A percentile compares a stretch with the other conserved stretches of the same genome.
These are phyloP conservation scores for Asbolus verrucosus DNA, from an alignment of 1,140 invertebrate species.

Conservation along the genomic window DNA sequence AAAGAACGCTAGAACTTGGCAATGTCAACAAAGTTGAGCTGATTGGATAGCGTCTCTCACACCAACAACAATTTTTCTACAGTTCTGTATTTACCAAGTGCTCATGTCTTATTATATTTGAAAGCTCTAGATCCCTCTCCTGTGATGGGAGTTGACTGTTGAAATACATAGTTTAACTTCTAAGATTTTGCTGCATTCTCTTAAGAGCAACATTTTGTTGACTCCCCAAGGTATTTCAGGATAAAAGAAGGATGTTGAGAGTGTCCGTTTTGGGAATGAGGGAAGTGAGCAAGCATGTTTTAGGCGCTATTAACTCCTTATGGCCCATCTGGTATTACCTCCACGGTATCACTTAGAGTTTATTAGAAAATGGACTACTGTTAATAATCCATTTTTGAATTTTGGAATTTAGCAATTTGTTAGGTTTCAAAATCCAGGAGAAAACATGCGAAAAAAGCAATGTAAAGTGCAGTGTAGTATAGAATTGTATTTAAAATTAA, in stretches of 20 bases:
- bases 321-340: slow-evolving; percentile 6
- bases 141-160: not conserved
- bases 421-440: too few species aligned
- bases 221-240: slow-evolving; percentile 5
- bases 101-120: not conserved
- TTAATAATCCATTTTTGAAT: too few species aligned
- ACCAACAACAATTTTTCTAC: not conserved
- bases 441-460: too few species aligned
- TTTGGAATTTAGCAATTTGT: too few species aligned
- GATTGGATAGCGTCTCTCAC: not conserved
- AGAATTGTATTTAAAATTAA: too few species aligned
- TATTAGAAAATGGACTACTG: too few species aligned
- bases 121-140: not conserved
- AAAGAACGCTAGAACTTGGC: not conserved
- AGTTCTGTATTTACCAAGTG: not conserved
- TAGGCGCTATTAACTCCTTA: slow-evolving; percentile 4
- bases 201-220: slow-evolving; percentile 11
- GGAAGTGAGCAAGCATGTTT: slow-evolving; percentile 7
- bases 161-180: slow-evolving; percentile 4
- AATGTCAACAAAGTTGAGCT: slow-evolving; percentile 3
- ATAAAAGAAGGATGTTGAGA: slow-evolving; percentile 10
- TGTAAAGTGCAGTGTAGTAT: too few species aligned
- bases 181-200: slow-evolving; percentile 20
- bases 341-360: too few species aligned
- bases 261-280: not conserved